Evolutionary conservation across 2,113 vertebrate genomes (phyloP), one percentile per base, ranked within the genome.

Genomic region (Eudyptes chrysolophus): DNA sequence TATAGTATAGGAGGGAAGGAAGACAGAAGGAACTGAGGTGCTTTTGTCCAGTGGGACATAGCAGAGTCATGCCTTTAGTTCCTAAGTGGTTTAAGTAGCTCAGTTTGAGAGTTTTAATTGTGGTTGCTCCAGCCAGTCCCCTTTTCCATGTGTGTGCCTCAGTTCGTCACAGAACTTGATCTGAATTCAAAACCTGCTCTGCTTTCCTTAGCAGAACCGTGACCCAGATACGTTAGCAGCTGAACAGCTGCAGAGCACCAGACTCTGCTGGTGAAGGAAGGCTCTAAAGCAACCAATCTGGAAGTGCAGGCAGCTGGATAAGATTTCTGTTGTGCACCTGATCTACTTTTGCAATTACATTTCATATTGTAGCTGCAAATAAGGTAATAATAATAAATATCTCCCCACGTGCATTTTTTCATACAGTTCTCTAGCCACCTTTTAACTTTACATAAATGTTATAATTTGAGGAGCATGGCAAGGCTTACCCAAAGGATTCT

Each of bases 181-280:
- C 49, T 62, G 71, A 66, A 62, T 94, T 85, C 87, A 86, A 92
- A 48, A 57, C 36, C 60, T 77, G 32, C 44, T 79, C 65, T 65
- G 75, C 55, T 92, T 88, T 62, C 75, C 55, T 66, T 44, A 66
- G 76, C 49, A 48, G 88, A 84, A 62, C 94, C 18, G 6, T 88
- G 90, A 76, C 84, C 78, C 87, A 89, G 61, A 89, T 87, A 80
- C 11, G 16, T 51, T 11, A 89, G 69, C 89, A 95, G 87, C 78
- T 85, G 66, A 68, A 80, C 95, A 93, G 93, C 89, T 94, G 95
- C 92, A 65, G 54, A 88, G 54, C 74, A 90, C 84, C 44, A 74
- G 27, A 15, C 38, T 48, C 55, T 83, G 87, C 66, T 83, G 78
- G 36, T 54, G 71, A 58, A 74, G 54, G 70, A 52, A 46, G 58